Base-by-base conservation (phyloP, 1,140 invertebrate genomes). In the Rhizoglyphus robini region DNA sequence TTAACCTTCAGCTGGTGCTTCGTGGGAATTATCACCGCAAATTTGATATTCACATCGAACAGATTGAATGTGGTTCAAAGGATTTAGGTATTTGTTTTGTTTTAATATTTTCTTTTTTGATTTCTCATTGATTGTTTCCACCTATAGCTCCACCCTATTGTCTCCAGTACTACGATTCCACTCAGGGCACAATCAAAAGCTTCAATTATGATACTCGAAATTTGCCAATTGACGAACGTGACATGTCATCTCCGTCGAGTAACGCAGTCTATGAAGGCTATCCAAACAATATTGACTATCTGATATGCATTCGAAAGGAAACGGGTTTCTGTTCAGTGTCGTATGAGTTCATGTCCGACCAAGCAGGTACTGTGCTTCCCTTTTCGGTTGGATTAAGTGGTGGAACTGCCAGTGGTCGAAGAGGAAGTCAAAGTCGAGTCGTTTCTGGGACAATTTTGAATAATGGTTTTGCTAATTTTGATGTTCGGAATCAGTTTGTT, bases 41-140 rank as follows among this genome's bases (percentile, higher is more conserved):
- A 67, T 90, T 86, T 85, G 86, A 87, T 71, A 81, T 90, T 31
- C 83, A 82, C 73, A 77, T 88, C 0, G 79, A 81, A 5, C 87
- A 89, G 77, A 80, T 90, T 38, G 80, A 79, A 11, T 89, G 87
- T 70, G 80, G 82, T 67, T 84, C 82, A 69, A 78, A 81, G 15
- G 80, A 67, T 29, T 41, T 46, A 61, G 68, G 70, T 71, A 48
- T 27, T 30, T 15, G 4, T 27, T 2, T 31, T 30, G 20, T 18
- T 32, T 3, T 23, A 3, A 49, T 20, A n/a, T 23, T 4, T 3
- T 51, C 15, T 25, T 20, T 51, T 23, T 8, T 20, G 2, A 15
- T 47, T 25, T 36, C 41, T 41, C 25, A 30, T 41, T 54, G 31
- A 32, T n/a, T 20, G 5, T 61, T 27, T 59, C 2, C 47, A 47